These are phyloP conservation scores for Cladopsammia gracilis DNA, from an alignment of 64 coral and sea anemone species.

Conservation along the genomic window DNA sequence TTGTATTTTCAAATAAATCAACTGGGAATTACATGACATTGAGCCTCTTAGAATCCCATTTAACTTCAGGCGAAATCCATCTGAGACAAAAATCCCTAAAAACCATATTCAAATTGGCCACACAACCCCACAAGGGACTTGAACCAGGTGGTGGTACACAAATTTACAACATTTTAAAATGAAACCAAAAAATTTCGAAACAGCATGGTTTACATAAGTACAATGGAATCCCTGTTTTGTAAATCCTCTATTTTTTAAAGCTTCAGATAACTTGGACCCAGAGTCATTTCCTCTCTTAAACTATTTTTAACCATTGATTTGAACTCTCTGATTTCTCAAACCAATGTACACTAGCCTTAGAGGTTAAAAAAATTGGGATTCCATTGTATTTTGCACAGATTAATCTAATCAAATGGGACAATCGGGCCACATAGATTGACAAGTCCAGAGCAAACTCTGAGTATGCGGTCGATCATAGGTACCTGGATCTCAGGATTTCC, in stretches of 20 bases:
- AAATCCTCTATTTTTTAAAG: conserved; percentile 1
- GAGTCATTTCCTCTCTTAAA: neutral
- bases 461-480: conserved; percentile 52
- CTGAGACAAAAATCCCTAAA: neutral
- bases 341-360: neutral
- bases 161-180: neutral
- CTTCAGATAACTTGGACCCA: neutral
- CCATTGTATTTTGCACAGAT: conserved; percentile 4
- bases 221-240: neutral
- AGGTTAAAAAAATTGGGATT: neutral
- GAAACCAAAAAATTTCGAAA: neutral
- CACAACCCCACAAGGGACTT: neutral
- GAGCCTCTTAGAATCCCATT: conserved; percentile 22
- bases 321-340: no score
- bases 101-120: no score
- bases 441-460: conserved; percentile 54
- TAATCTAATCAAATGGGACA: conserved; percentile 25
- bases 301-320: conserved; percentile 4
- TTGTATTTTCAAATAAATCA: neutral
- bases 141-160: neutral
- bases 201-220: neutral
- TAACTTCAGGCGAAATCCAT: neutral
- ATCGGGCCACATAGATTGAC: conserved; percentile 53
- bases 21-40: neutral
- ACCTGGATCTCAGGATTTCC: conserved; percentile 36